Percentiles rank a stretch among this genome's conserved stretches.
Conservation (phyloP, 92 coral and sea anemone genomes). For the Nematostella vectensis region DNA sequence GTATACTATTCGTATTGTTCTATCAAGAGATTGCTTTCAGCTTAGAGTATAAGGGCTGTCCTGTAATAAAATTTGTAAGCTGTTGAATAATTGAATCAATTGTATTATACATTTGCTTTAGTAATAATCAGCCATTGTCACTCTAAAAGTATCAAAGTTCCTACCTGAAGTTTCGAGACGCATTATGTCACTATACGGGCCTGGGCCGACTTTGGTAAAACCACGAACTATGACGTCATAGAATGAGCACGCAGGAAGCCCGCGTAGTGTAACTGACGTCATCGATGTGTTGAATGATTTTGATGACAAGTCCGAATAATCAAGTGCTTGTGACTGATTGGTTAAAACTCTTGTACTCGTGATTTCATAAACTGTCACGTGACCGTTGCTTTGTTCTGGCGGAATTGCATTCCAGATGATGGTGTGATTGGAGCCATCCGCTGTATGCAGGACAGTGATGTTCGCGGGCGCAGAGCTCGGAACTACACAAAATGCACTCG, state of each 20-base stretch:
- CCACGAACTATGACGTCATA: constrained; percentile 7
- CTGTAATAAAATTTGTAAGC: no score
- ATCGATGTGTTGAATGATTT: constrained; percentile 3
- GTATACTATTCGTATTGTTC: no score
- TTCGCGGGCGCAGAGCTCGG: neutral
- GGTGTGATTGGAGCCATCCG: neutral
- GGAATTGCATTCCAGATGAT: constrained; percentile 15
- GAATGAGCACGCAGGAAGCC: constrained; percentile 9
- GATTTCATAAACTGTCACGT: constrained; percentile 2
- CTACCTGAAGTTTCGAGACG: neutral
- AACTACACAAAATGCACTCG: no score
- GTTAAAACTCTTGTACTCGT: constrained; percentile 1
- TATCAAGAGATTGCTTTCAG: no score
- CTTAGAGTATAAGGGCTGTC: no score
- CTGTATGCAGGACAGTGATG: neutral
- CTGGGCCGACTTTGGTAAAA: constrained; percentile 8
- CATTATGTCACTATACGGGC: constrained; percentile 2
- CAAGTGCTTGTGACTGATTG: neutral
- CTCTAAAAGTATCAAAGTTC: no score
- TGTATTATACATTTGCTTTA: no score
- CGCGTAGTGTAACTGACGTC: constrained; percentile 5
- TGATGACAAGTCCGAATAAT: no score
- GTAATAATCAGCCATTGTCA: no score
- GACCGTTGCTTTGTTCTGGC: constrained; percentile 9
- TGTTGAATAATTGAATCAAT: no score